These are phyloP conservation scores for Trichomycterus rosablanca DNA, from an alignment of 2,113 vertebrate genomes.

Conservation along the genomic window DNA sequence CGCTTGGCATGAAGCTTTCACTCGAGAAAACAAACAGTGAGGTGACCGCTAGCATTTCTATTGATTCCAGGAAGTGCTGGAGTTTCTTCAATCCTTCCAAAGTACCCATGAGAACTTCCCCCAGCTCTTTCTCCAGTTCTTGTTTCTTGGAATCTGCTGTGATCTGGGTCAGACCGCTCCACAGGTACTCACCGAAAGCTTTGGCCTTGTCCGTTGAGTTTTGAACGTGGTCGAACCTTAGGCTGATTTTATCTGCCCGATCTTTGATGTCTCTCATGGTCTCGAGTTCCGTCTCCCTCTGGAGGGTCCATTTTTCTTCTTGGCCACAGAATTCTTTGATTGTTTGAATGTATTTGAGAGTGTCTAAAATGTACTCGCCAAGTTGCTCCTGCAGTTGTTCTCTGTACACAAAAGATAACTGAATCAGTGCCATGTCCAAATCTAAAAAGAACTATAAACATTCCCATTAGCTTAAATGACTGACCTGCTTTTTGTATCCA, in stretches of 20 bases:
- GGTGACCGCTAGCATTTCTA: slow-evolving; percentile 65
- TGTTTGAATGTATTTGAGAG: slow-evolving; percentile 28
- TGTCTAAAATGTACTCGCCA: slow-evolving; percentile 28
- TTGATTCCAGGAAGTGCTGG: slow-evolving; percentile 55
- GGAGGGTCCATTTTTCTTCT: slow-evolving; percentile 40
- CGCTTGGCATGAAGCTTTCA: slow-evolving; percentile 41
- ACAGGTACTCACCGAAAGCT: no score
- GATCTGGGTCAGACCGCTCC: not conserved
- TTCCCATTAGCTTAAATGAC: not conserved
- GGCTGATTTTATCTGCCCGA: slow-evolving; percentile 22
- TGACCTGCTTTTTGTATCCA: not conserved
- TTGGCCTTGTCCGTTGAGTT: no score
- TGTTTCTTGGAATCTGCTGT: slow-evolving; percentile 29
- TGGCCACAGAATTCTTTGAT: slow-evolving; percentile 28
- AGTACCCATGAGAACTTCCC: slow-evolving; percentile 44
- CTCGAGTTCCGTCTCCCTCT: slow-evolving; percentile 40
- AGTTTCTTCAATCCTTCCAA: slow-evolving; percentile 55
- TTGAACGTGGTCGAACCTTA: no score
- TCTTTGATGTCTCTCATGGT: slow-evolving; percentile 43
- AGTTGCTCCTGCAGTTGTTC: slow-evolving; percentile 23
- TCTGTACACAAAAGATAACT: slow-evolving; percentile 3
- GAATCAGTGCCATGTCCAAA: no score
- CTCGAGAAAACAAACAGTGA: slow-evolving; percentile 56
- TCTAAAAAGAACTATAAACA: no score
- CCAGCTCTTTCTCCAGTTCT: slow-evolving; percentile 55